Evolutionary conservation across 1,140 invertebrate genomes (phyloP).

Genomic region (Stenopsyche tienmushanensis): DNA sequence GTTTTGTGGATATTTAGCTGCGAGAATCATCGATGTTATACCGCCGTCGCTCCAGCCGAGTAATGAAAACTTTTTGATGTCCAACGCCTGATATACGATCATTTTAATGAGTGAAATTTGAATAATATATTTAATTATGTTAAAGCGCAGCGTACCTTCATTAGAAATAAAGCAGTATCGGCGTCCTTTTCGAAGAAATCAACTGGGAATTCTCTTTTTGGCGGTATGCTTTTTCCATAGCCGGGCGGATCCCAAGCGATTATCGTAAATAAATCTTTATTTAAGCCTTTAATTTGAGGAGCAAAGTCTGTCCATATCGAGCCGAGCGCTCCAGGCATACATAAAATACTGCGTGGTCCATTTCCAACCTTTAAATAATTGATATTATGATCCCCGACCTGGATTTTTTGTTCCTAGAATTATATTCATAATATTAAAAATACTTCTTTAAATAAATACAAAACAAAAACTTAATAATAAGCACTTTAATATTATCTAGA

Average conservation of each 20-base stretch:
- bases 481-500: background rate
- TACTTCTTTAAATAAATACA: background rate
- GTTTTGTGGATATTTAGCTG: constrained; percentile 65
- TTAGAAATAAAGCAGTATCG: constrained; percentile 65
- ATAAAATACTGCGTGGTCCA: constrained; percentile 67
- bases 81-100: constrained; percentile 54
- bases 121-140: background rate
- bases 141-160: constrained; percentile 61
- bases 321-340: constrained; percentile 76
- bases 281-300: constrained; percentile 72
- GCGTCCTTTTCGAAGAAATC: constrained; percentile 80
- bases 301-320: constrained; percentile 79
- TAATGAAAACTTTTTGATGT: constrained; percentile 71
- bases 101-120: background rate
- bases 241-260: constrained; percentile 88
- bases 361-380: constrained; percentile 74
- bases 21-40: constrained; percentile 73
- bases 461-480: background rate
- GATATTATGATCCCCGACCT: constrained; percentile 60
- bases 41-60: constrained; percentile 91
- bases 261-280: constrained; percentile 69
- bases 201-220: constrained; percentile 66
- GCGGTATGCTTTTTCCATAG: constrained; percentile 82
- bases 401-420: constrained; percentile 56
- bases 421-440: background rate